Conservation (phyloP, 2,797 vertebrate species). For the Anas bahamensis region DNA sequence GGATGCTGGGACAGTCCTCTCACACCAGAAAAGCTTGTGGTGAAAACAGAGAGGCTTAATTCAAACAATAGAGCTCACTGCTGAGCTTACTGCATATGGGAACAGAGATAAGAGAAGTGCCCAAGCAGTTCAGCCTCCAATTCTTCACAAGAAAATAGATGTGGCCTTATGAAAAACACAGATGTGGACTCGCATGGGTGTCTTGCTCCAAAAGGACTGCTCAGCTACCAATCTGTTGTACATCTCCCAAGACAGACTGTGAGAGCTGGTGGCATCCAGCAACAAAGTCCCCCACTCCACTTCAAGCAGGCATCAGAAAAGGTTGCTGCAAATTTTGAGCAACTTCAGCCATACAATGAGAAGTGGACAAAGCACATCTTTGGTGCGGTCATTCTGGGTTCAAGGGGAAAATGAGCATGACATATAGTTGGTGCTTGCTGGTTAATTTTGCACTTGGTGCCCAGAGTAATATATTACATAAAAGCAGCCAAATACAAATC, state of each 20-base stretch:
- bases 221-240: neutral
- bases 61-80: neutral
- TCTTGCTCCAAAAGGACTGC: neutral
- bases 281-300: neutral
- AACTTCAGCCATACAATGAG: accelerated
- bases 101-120: neutral
- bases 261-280: neutral
- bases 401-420: accelerated
- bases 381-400: neutral
- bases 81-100: neutral
- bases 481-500: too few relatives aligned
- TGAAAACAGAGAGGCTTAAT: neutral
- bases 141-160: neutral
- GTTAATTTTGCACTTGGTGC: neutral
- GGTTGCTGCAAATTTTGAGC: accelerated
- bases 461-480: too few relatives aligned
- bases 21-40: neutral
- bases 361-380: neutral
- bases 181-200: neutral
- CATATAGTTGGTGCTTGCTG: accelerated
- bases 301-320: neutral
- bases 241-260: neutral
- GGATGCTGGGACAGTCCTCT: neutral
- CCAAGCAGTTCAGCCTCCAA: neutral
- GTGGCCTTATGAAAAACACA: neutral